phyloP scores from a whole-genome alignment of 2,888 invertebrate species.

The Drosophila planitibia region DNA sequence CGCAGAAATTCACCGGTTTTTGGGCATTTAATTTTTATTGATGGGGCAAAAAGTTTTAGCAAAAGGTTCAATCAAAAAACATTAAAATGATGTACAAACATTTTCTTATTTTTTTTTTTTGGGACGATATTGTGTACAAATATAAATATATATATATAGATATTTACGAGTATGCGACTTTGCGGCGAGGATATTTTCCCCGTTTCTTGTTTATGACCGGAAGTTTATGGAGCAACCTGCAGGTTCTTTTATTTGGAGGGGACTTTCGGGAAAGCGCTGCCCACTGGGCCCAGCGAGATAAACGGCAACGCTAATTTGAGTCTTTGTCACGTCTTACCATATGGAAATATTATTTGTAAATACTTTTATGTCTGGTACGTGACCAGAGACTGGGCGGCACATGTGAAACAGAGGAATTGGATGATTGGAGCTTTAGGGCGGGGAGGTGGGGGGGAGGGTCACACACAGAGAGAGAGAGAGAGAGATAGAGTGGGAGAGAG shows the following conservation, averaged over 20 bases:
- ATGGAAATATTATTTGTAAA: constrained; percentile 84
- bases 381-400: constrained; percentile 74
- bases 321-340: constrained; percentile 84
- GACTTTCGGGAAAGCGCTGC: constrained; percentile 23
- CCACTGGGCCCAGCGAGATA: constrained; percentile 64
- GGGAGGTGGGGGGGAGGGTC: background rate
- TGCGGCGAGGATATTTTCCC: constrained; percentile 20
- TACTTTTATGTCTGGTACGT: constrained; percentile 83
- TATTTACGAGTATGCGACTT: constrained; percentile 58
- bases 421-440: constrained; percentile 34
- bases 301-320: constrained; percentile 82
- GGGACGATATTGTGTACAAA: constrained; percentile 24
- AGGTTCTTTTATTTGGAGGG: constrained; percentile 40
- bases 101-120: background rate
- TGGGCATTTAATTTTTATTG: constrained; percentile 51
- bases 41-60: constrained; percentile 50
- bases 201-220: constrained; percentile 67
- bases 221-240: constrained; percentile 71
- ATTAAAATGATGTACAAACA: constrained; percentile 79
- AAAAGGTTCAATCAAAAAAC: constrained; percentile 71
- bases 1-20: constrained; percentile 9
- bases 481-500: background rate
- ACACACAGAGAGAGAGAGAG: background rate
- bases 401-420: constrained; percentile 51
- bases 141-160: constrained; percentile 50